Base-by-base conservation (phyloP, 2,113 vertebrate species). In the Serinus canaria region DNA sequence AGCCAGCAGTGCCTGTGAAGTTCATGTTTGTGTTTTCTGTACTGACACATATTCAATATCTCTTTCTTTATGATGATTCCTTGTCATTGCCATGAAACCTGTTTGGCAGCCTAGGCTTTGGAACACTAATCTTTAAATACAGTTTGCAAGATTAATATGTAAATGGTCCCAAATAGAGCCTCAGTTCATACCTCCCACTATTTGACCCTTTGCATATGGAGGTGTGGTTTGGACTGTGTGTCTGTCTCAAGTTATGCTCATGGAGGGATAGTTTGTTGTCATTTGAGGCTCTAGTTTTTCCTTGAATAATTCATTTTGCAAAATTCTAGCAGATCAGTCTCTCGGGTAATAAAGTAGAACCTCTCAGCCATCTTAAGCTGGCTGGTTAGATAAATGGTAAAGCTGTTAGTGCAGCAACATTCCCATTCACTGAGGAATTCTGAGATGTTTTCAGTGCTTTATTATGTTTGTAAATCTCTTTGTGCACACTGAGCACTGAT, bases 401-500 rank as follows among this genome's bases (percentile, higher is more conserved):
- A 79, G 87, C 75, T 96, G 64, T 90, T 96, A 95, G 73, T 4
- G 11, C 20, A 44, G 70, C 74, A 90, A 95, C 76, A 93, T 64
- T 18, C 62, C 74, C 62, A 50, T 90, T 90, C 90, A 52, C 21
- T 64, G 83, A 80, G 83, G 85, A 84, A 91, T 89, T 91, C 73
- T 78, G 81, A 84, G 80, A 85, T 95, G 41, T 92, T 96, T 96
- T 87, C 89, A 92, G 94, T 94, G 92, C 83, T 94, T 94, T 88
- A 87, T 91, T 93, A 49, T 90, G 55, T 94, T 96, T 94, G 59
- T 96, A 97, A 93, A 91, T 96, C 66, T 91, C 62, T 93, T 94
- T 95, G 81, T 28, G 15, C 64, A 94, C 68, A 53, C 70, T 91
- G 80, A 93, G 47, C 85, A 83, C 73, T 75, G 92, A 92, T 89